phyloP scores from a whole-genome alignment of 2,888 invertebrate species.

The Folsomia manolachei region DNA sequence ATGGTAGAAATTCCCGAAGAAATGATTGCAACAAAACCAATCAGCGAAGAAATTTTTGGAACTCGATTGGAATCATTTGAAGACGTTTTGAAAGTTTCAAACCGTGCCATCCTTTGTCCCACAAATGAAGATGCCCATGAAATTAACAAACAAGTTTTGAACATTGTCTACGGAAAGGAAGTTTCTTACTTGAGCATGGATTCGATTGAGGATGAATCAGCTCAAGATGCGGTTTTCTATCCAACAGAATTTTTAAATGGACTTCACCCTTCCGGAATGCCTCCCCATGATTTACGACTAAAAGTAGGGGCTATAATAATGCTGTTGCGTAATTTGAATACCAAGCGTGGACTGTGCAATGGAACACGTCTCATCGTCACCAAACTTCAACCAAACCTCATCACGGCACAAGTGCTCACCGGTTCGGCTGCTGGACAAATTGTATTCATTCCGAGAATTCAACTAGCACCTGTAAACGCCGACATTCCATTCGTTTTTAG shows the following conservation, averaged over 20 bases:
- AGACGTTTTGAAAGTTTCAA: neutral
- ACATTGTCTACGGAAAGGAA: neutral
- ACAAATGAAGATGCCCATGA: conserved; percentile 11
- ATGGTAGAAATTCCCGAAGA: conserved; percentile 13
- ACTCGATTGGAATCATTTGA: neutral
- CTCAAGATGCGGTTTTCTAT: conserved; percentile 9
- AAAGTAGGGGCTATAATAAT: conserved; percentile 44
- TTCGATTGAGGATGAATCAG: conserved; percentile 3
- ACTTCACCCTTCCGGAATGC: conserved; percentile 39
- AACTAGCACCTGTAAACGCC: conserved; percentile 20
- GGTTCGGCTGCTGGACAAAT: conserved; percentile 21
- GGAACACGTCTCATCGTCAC: conserved; percentile 43
- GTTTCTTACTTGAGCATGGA: conserved; percentile 15
- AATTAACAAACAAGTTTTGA: conserved; percentile 14
- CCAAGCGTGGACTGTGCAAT: conserved; percentile 40
- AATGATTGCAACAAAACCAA: no score
- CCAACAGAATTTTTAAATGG: conserved; percentile 37
- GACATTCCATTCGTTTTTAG: conserved; percentile 27
- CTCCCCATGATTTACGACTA: conserved; percentile 40
- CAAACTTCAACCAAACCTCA: conserved; percentile 24
- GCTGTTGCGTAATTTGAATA: conserved; percentile 42
- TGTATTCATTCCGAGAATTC: conserved; percentile 36
- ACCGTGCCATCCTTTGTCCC: conserved; percentile 19
- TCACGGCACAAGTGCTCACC: conserved; percentile 29
- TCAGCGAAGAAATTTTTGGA: conserved; percentile 11